Evolutionary conservation across 53 echinoderm and acorn worm species (phyloP).

Genomic region (Astropecten irregularis): DNA sequence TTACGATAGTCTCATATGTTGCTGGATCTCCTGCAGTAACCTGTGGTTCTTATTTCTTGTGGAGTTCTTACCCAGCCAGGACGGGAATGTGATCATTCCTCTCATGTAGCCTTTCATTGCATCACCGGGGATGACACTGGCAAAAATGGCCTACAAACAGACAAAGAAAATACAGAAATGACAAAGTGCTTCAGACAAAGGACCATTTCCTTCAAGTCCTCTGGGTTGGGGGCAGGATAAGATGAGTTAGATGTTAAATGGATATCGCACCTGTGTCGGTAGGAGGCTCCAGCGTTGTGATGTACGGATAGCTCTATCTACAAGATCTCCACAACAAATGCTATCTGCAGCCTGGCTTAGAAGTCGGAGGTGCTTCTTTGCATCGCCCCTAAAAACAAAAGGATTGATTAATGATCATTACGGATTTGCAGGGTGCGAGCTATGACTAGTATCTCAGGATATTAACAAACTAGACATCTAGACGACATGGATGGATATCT

Average conservation of each 20-base stretch:
- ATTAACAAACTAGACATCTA: no score
- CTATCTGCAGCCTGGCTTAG: conserved; percentile 91
- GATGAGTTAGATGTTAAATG: no score
- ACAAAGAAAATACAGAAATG: background rate
- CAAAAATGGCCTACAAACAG: conserved; percentile 77
- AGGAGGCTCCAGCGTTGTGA: conserved; percentile 80
- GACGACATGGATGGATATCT: no score
- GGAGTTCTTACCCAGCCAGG: conserved; percentile 97
- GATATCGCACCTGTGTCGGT: conserved; percentile 89
- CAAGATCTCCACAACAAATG: conserved; percentile 79
- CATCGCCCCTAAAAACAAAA: conserved; percentile 67
- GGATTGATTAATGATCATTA: no score
- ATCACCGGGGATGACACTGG: conserved; percentile 83
- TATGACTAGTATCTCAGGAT: no score
- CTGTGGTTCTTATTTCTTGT: conserved; percentile 83
- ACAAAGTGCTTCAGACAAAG: no score
- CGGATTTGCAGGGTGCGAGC: no score
- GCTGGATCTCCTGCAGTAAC: conserved; percentile 83
- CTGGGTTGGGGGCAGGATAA: no score
- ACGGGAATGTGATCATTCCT: conserved; percentile 90
- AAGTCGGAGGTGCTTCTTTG: conserved; percentile 82
- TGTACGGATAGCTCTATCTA: conserved; percentile 78
- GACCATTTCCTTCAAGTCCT: no score
- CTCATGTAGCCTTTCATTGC: conserved; percentile 79
- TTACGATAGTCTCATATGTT: conserved; percentile 88